Percentiles rank a stretch among this genome's conserved stretches.
Conservation (phyloP, 30 jellyfish, hydroid and myxozoan genomes). For the Cassiopea andromeda region DNA sequence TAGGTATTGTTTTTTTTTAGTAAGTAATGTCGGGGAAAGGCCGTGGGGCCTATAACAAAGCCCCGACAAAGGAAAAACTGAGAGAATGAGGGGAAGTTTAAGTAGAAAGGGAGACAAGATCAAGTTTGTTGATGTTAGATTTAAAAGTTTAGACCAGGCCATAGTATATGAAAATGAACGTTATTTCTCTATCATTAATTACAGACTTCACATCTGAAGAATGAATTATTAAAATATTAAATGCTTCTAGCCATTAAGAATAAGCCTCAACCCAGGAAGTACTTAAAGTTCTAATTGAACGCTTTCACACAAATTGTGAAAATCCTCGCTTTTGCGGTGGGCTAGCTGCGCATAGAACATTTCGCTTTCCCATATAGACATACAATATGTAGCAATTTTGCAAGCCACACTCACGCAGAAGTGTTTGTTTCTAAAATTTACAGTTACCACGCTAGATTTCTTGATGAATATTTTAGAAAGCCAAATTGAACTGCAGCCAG, state of each 20-base stretch:
- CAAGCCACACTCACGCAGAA: slow-evolving; percentile 6
- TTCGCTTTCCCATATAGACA: slow-evolving; percentile 17
- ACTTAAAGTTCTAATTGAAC: slow-evolving; percentile 37
- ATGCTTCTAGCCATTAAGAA: slow-evolving; percentile 25
- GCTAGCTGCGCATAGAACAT: slow-evolving; percentile 30
- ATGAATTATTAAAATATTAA: slow-evolving; percentile 12
- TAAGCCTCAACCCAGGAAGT: slow-evolving; percentile 55
- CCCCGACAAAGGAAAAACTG: no score
- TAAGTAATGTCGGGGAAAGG: no score
- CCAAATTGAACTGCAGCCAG: background rate
- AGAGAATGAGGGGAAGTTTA: no score
- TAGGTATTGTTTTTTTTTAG: no score
- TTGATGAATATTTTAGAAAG: background rate
- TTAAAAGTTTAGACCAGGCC: background rate
- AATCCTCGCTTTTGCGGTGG: slow-evolving; percentile 32
- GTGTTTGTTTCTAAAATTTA: background rate
- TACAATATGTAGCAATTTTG: slow-evolving; percentile 2
- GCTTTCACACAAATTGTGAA: background rate
- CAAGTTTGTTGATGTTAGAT: no score
- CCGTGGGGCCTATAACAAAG: no score
- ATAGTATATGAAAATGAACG: background rate
- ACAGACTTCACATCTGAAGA: background rate
- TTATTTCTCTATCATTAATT: background rate
- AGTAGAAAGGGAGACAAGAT: no score
- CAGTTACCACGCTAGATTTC: background rate